phyloP scores from a whole-genome alignment of 2,797 vertebrate genomes.

The Pogonophryne albipinna region DNA sequence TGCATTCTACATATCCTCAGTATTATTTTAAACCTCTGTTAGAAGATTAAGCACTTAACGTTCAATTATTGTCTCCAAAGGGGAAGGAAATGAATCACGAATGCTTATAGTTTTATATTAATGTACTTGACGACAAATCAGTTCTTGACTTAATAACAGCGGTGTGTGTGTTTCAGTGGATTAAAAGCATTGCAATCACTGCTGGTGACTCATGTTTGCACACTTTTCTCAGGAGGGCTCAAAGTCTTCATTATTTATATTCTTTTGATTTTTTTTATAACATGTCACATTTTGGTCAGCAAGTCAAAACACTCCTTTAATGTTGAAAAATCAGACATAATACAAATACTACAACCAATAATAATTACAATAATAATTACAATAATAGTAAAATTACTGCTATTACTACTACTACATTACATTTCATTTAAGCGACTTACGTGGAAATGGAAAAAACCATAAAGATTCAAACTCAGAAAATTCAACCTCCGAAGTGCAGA shows the following conservation, averaged over 20 bases:
- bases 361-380: too few species aligned
- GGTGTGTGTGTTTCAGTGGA: slow-evolving; percentile 36
- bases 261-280: too few species aligned
- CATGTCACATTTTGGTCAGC: too few species aligned
- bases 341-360: too few species aligned
- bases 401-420: too few species aligned
- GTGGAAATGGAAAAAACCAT: too few species aligned
- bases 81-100: slow-evolving; percentile 5
- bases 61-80: background rate
- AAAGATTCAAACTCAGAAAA: too few species aligned
- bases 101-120: slow-evolving; percentile 5
- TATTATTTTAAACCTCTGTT: slow-evolving; percentile 8
- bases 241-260: slow-evolving; percentile 21
- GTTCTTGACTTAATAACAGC: slow-evolving; percentile 34
- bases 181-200: slow-evolving; percentile 30
- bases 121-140: slow-evolving; percentile 29
- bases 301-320: too few species aligned
- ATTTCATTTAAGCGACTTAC: too few species aligned
- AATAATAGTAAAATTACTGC: too few species aligned
- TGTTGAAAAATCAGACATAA: too few species aligned
- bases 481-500: too few species aligned
- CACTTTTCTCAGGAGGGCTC: slow-evolving; percentile 46
- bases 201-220: slow-evolving; percentile 71
- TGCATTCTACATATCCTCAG: background rate
- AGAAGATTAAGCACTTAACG: background rate